Conservation (phyloP, 2,888 invertebrate species). For the Sisyra terminalis region DNA sequence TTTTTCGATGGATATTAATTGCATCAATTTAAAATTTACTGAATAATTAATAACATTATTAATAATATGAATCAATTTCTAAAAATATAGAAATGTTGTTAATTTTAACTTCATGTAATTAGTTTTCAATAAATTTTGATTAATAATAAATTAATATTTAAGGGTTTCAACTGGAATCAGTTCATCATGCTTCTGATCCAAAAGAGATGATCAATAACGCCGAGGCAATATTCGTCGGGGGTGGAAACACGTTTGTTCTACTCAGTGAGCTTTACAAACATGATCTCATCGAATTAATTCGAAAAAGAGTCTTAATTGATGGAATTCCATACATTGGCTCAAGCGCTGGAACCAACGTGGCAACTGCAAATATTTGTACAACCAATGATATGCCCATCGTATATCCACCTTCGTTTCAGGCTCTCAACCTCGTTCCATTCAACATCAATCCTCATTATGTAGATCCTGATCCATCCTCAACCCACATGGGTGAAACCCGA, state of each 20-base stretch:
- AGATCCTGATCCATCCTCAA: slow-evolving; percentile 40
- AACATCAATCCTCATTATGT: slow-evolving; percentile 77
- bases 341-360: slow-evolving; percentile 72
- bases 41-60: too few species aligned
- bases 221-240: slow-evolving; percentile 60
- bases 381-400: slow-evolving; percentile 82
- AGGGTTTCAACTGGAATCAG: slow-evolving; percentile 42
- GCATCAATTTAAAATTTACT: too few species aligned
- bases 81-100: too few species aligned
- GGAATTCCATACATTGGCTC: slow-evolving; percentile 58
- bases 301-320: slow-evolving; percentile 40
- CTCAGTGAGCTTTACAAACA: slow-evolving; percentile 52
- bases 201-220: slow-evolving; percentile 37
- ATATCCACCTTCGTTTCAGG: slow-evolving; percentile 57
- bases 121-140: background rate
- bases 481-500: slow-evolving; percentile 64
- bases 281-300: slow-evolving; percentile 43
- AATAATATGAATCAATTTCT: too few species aligned
- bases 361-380: slow-evolving; percentile 61
- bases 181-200: slow-evolving; percentile 43
- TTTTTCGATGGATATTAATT: too few species aligned
- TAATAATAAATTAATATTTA: too few species aligned
- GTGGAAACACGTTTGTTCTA: slow-evolving; percentile 66
- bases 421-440: slow-evolving; percentile 56
- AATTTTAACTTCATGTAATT: background rate